Evolutionary conservation across 2,888 invertebrate species (phyloP), one percentile per base, ranked within the genome.

Genomic region (Drosophila bunnanda): DNA sequence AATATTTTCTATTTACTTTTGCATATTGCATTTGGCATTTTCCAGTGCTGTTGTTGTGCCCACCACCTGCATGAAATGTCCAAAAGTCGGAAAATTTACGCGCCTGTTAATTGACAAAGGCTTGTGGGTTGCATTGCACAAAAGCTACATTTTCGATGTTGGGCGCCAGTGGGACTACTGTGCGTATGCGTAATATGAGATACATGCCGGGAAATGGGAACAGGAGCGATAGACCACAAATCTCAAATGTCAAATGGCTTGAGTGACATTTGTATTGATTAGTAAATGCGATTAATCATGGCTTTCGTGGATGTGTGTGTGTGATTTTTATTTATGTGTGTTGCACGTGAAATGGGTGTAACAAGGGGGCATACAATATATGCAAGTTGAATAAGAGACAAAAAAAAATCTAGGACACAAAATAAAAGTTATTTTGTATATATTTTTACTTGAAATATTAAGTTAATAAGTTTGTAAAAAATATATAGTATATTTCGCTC

Each of bases 241-340:
- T 86, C 83, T 86, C 79, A 81, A 86, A 86, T 84, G 83, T 86
- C 83, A 79, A 57, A 79, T 46, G 56, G 73, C 73, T 73, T 78
- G 86, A 84, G 74, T 83, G 83, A 81, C 83, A 84, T 84, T 84
- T 81, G 86, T 84, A 84, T 84, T 84, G 86, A 84, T 84, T 84
- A 84, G 83, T 86, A 81, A 72, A 86, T 78, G 76, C 80, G 86
- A 84, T 84, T 84, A 84, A 84, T 84, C 83, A 84, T 72, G 66
- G 52, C 44, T 73, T 50, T 34, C 38, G 59, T 41, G 58, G 13
- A 4, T 25, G 48, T 12, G 57, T 46, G 25, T 58, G 28, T 59
- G 30, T 30, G 32, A n/a, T 17, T 41, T 25, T 39, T 32, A 32
- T 52, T 22, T 43, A 20, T 13, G 48, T 58, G 48, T 54, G 59